These are phyloP conservation scores for Atherix ibis DNA, from an alignment of 2,888 invertebrate species.

Conservation along the genomic window DNA sequence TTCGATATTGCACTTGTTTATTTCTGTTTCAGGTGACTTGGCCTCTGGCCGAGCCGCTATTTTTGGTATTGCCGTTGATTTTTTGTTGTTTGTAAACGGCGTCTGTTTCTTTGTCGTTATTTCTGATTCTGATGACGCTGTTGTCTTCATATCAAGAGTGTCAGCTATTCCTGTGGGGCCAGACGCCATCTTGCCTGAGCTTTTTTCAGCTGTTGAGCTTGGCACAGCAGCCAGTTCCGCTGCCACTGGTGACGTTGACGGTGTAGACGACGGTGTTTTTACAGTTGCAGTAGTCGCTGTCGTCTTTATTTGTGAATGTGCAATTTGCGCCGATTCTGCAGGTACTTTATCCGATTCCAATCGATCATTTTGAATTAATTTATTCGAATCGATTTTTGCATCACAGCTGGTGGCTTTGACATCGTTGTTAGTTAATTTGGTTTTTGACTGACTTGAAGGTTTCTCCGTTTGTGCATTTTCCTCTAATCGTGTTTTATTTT, in stretches of 20 bases:
- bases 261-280: slow-evolving; percentile 8
- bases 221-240: slow-evolving; percentile 7
- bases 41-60: slow-evolving; percentile 27
- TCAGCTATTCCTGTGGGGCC: too few relatives aligned
- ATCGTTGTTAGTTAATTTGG: slow-evolving; percentile 1
- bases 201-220: slow-evolving; percentile 9
- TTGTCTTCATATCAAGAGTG: too few relatives aligned
- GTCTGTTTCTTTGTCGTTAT: slow-evolving; percentile 12
- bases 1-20: too few relatives aligned
- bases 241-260: slow-evolving; percentile 4
- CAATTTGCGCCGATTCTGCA: neutral
- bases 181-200: slow-evolving; percentile 10
- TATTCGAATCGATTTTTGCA: slow-evolving; percentile 7
- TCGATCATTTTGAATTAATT: neutral
- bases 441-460: too few relatives aligned
- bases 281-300: neutral
- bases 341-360: neutral
- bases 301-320: neutral
- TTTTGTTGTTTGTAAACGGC: slow-evolving; percentile 2
- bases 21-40: slow-evolving; percentile 29
- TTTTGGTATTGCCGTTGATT: slow-evolving; percentile 20
- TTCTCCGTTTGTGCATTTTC: slow-evolving; percentile 8
- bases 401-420: slow-evolving; percentile 3
- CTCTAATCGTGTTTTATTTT: slow-evolving; percentile 12
- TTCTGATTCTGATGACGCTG: slow-evolving; percentile 10